Evolutionary conservation across 2,797 vertebrate species (phyloP).

Genomic region (Eulemur coronatus): DNA sequence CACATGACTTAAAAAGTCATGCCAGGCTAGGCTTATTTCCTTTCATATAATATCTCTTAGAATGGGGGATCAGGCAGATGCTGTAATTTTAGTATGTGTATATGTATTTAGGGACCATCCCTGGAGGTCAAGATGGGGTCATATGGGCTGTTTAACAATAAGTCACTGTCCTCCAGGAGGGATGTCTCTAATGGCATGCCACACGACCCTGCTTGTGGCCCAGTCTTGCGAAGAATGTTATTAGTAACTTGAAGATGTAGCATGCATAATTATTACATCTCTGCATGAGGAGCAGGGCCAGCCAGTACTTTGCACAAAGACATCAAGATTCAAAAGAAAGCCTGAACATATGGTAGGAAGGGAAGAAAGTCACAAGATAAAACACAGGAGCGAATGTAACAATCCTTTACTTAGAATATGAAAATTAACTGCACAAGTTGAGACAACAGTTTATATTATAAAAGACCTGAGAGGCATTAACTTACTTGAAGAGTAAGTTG

Average conservation of each 20-base stretch:
- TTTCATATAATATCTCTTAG: neutral
- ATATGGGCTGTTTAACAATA: neutral
- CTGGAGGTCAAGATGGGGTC: neutral
- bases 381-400: neutral
- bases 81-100: neutral
- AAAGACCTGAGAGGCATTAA: neutral
- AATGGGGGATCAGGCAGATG: neutral
- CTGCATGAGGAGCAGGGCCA: neutral
- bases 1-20: neutral
- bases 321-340: neutral
- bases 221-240: neutral
- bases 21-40: neutral
- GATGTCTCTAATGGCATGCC: neutral
- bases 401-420: constrained; percentile 19
- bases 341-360: neutral
- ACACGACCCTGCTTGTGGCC: neutral
- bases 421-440: constrained; percentile 1
- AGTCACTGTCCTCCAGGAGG: neutral
- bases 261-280: neutral
- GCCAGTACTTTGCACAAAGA: neutral
- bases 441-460: constrained; percentile 10
- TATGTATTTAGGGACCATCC: neutral
- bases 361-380: neutral
- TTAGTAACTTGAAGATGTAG: neutral
- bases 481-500: neutral